A percentile compares a stretch with the other conserved stretches of the same genome.
These are phyloP conservation scores for Coptodon rendalli DNA, from an alignment of 2,113 vertebrate genomes.

Conservation along the genomic window DNA sequence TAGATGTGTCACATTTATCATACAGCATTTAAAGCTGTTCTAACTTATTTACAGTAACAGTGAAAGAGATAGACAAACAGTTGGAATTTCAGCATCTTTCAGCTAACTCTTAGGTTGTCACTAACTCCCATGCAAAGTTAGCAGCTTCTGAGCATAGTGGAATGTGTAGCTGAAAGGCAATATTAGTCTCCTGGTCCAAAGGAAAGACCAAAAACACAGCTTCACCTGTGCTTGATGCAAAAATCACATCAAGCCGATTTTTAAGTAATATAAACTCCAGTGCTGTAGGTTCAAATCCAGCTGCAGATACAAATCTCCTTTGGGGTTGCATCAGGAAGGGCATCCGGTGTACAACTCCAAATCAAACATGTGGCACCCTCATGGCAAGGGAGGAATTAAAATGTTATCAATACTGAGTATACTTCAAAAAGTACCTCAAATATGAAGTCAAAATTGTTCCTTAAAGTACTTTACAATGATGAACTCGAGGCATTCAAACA, in stretches of 20 bases:
- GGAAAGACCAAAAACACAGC: neutral
- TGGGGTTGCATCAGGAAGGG: neutral
- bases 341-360: rapidly evolving
- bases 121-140: neutral
- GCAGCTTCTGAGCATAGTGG: rapidly evolving
- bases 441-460: neutral
- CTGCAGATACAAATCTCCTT: neutral
- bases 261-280: rapidly evolving
- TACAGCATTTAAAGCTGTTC: neutral
- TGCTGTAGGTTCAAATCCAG: neutral
- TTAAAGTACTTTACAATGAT: neutral
- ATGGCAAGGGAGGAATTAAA: rapidly evolving
- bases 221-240: neutral
- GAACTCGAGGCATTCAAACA: neutral
- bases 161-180: rapidly evolving
- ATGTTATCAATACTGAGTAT: rapidly evolving
- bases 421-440: neutral
- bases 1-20: neutral
- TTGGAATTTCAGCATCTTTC: neutral
- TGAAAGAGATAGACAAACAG: neutral
- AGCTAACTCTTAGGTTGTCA: neutral
- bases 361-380: neutral
- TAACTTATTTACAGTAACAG: neutral
- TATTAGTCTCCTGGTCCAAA: rapidly evolving
- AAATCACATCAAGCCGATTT: neutral